Evolutionary conservation across 2,113 vertebrate genomes (phyloP), one percentile per base, ranked within the genome.

Genomic region (Oryctolagus cuniculus): DNA sequence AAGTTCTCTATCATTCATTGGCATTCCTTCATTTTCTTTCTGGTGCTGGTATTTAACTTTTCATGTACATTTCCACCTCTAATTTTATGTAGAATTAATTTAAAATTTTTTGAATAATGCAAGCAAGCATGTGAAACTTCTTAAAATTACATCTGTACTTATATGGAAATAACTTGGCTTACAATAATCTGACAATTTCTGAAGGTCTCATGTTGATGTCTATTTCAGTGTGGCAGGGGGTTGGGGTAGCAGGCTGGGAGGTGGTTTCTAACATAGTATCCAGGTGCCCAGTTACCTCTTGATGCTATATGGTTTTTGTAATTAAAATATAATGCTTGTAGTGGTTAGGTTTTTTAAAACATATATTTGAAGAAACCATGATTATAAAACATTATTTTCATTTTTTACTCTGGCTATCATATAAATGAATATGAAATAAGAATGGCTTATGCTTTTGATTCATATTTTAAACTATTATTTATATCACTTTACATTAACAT

Each of bases 51-150:
- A 70, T 94, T 90, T 90, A 90, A 73, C 15, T 25, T 66, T 77
- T 89, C 75, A 78, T 34, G 21, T n/a, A 44, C 84, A 91, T 61
- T 77, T 44, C 53, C 3, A 90, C 24, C 22, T 87, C 58, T 90
- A 34, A 80, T 75, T 88, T 96, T 74, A 69, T 31, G 24, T 84
- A 6, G 12, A 51, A 83, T 91, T 88, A 95, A 88, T 69, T 87
- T 83, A 78, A 95, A 27, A 90, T 53, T 87, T 94, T 86, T 70
- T 36, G 78, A 93, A 84, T 85, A 84, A 87, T 90, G 49, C 58
- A 95, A 78, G 63, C 78, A 87, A 36, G 49, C 38, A 51, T 25
- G 87, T 24, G 8, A 79, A 84, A 85, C 5, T 27, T 90, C 66
- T 78, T 55, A 15, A 38, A 96, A 83, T 51, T 63, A 67, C 29